Conservation (phyloP, 2,888 invertebrate genomes). For the Lingula anatina region DNA sequence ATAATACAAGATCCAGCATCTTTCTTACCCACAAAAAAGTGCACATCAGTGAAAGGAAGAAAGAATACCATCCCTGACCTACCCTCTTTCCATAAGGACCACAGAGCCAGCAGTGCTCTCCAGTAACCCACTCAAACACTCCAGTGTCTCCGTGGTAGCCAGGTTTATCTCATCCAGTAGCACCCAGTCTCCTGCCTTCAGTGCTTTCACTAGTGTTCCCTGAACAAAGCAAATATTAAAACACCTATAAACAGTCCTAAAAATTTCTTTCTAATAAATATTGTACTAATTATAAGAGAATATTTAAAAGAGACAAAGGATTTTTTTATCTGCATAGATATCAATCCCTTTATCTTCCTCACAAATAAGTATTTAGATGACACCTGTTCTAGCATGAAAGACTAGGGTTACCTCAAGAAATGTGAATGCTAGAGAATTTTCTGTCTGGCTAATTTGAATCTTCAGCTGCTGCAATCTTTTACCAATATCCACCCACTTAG, state of each 20-base stretch:
- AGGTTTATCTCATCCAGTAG: constrained; percentile 96
- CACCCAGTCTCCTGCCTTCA: constrained; percentile 88
- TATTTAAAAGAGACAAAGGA: neutral
- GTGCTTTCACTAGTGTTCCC: constrained; percentile 84
- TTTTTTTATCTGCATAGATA: neutral
- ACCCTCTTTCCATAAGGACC: constrained; percentile 80
- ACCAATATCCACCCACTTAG: constrained; percentile 64
- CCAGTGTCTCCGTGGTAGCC: constrained; percentile 92
- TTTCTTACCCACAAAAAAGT: too few relatives aligned
- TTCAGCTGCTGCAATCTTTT: constrained; percentile 68
- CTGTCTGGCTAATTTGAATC: constrained; percentile 64
- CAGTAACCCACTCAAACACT: constrained; percentile 84
- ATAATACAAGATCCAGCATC: too few relatives aligned
- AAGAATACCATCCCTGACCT: too few relatives aligned
- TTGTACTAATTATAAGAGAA: too few relatives aligned
- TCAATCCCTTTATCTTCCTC: neutral
- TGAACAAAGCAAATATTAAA: constrained; percentile 18
- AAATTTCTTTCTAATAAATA: neutral
- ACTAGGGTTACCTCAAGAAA: constrained; percentile 79
- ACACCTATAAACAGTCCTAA: neutral
- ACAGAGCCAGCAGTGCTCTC: constrained; percentile 78
- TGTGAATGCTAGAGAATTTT: constrained; percentile 74
- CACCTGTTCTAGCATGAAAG: too few relatives aligned
- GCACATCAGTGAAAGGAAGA: too few relatives aligned
- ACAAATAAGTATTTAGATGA: too few relatives aligned